Conservation (phyloP, 2,797 vertebrate species). For the Bradypus variegatus region DNA sequence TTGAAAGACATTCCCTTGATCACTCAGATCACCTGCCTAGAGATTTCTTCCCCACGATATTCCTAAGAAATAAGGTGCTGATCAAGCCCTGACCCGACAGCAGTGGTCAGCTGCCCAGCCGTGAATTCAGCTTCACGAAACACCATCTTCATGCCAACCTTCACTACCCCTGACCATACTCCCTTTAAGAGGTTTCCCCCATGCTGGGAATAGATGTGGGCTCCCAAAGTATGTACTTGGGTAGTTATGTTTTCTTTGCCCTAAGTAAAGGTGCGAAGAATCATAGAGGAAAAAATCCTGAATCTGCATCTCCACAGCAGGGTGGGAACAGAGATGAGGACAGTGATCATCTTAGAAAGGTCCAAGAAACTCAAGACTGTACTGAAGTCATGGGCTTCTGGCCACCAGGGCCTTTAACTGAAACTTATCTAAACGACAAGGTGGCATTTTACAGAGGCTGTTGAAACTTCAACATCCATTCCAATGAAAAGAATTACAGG, state of each 20-base stretch:
- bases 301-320: background rate
- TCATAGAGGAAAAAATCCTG: background rate
- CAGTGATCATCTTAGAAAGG: background rate
- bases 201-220: background rate
- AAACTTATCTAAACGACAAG: background rate
- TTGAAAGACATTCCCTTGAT: background rate
- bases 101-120: background rate
- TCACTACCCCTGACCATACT: background rate
- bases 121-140: background rate
- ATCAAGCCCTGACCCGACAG: background rate
- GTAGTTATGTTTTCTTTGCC: background rate
- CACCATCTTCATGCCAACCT: background rate
- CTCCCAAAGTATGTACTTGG: background rate
- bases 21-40: background rate
- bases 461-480: background rate
- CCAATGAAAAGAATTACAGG: background rate
- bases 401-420: background rate
- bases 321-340: background rate
- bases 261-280: background rate
- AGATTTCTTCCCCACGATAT: background rate
- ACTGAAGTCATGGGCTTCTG: background rate
- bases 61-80: background rate
- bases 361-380: background rate
- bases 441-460: background rate
- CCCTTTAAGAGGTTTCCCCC: background rate